A percentile compares a stretch with the other conserved stretches of the same genome.
phyloP scores from a whole-genome alignment of 2,888 invertebrate genomes.

The Himalopsyche kuldschensis region DNA sequence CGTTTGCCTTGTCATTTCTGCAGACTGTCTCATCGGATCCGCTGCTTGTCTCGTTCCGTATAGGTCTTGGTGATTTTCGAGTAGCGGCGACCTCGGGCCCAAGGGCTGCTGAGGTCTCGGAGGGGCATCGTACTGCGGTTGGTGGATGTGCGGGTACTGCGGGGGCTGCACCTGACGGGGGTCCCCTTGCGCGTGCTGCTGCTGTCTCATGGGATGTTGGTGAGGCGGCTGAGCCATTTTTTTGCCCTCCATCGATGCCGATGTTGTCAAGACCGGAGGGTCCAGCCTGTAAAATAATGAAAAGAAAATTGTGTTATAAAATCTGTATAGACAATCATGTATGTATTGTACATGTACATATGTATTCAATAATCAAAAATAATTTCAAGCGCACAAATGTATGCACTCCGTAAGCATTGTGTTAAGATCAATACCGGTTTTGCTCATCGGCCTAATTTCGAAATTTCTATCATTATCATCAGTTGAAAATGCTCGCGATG shows the following conservation, averaged over 20 bases:
- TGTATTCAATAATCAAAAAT: too few relatives aligned
- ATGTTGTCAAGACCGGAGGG: constrained; percentile 67
- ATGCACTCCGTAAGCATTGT: too few relatives aligned
- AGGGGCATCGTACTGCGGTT: constrained; percentile 48
- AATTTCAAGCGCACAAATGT: too few relatives aligned
- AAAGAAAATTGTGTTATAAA: not conserved
- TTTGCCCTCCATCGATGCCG: constrained; percentile 69
- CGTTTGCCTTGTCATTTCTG: constrained; percentile 53
- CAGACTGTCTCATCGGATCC: constrained; percentile 41
- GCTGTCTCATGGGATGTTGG: constrained; percentile 55
- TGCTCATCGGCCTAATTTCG: too few relatives aligned
- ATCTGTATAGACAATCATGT: too few relatives aligned
- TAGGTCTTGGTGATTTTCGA: constrained; percentile 61
- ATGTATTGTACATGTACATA: too few relatives aligned
- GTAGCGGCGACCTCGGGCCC: constrained; percentile 56
- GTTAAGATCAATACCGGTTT: too few relatives aligned
- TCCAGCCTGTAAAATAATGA: constrained; percentile 64
- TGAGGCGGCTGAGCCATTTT: constrained; percentile 59
- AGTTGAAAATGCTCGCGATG: too few relatives aligned
- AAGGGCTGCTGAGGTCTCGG: constrained; percentile 44
- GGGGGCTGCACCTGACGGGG: constrained; percentile 50
- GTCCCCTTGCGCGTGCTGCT: constrained; percentile 54
- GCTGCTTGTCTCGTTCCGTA: constrained; percentile 51
- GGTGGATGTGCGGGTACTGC: constrained; percentile 50
- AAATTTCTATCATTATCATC: too few relatives aligned